phyloP scores from a whole-genome alignment of 2,113 vertebrate species.

The Diphyllodes magnificus region DNA sequence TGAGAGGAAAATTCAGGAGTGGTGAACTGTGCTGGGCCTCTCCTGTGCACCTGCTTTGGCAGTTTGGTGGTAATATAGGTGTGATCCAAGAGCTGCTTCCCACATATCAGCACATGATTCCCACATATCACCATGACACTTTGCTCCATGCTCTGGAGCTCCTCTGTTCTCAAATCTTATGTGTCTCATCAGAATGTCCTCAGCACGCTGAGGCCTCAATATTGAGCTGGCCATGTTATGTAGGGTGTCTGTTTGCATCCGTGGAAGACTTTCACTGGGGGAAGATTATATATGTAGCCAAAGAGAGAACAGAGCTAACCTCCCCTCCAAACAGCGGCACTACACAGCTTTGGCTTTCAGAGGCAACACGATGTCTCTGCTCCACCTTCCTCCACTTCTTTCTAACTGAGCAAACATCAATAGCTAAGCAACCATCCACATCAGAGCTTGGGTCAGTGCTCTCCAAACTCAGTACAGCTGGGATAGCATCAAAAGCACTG shows the following conservation, averaged over 20 bases:
- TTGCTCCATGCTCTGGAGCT: neutral
- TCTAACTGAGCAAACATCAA: neutral
- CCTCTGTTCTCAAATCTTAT: neutral
- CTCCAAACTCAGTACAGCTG: neutral
- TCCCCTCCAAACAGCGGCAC: neutral
- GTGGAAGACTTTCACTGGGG: neutral
- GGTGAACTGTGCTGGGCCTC: accelerated
- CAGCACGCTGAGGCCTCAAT: neutral
- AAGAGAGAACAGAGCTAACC: neutral
- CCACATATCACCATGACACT: neutral
- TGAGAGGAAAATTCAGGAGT: neutral
- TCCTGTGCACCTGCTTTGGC: neutral
- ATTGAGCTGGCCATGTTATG: neutral
- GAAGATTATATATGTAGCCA: neutral
- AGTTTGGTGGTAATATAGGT: neutral
- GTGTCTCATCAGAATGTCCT: neutral
- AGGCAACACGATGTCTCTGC: accelerated
- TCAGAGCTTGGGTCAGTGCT: neutral
- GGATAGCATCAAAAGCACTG: neutral
- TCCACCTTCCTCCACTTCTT: neutral
- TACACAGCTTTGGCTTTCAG: neutral
- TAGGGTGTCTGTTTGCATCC: neutral
- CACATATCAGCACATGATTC: neutral
- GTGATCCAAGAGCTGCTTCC: neutral
- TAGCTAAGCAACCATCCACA: neutral